Evolutionary conservation across 1,140 invertebrate genomes (phyloP), one percentile per base, ranked within the genome.

Genomic region (Caenorhabditis briggsae): DNA sequence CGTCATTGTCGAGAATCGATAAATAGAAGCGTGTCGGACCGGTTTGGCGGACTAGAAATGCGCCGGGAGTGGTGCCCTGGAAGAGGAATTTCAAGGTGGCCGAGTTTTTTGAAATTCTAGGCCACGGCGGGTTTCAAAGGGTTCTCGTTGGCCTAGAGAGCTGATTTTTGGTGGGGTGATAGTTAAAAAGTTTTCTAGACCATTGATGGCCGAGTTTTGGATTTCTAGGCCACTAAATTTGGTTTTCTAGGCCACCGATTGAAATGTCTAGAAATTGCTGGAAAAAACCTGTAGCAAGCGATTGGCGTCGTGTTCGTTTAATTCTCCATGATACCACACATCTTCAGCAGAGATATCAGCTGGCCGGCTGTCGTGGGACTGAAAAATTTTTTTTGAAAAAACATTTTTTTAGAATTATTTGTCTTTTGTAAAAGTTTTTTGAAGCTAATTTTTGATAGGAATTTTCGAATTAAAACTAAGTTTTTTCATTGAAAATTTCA

Each of bases 301-400:
- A 50, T 78, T 78, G 43, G 70, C 70, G 23, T 78, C 70, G 20
- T 78, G 70, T 50, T 78, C 70, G 70, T 53, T 78, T 53, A 78
- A 78, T 78, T 78, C 70, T 20, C 70, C 70, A 50, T 78, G 70
- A 46, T 78, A 78, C 70, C 70, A 78, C 43, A 78, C 70, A 78
- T 78, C 70, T 8, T 50, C 23, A 2, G 43, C 9, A 9, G 70
- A 18, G 7, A 50, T 78, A 14, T 50, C 70, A 50, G 70, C 12
- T 18, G 70, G 70, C 23, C 14, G 7, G 25, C 18, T 41, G 46
- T 78, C n/a, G n/a, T 78, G 46, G 50, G 46, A 53, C 70, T 78
- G 70, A 5, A 50, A 50, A 78, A 50, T 23, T 8, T 53, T 53
- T 53, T 53, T 9, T 11, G 50, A 9, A 53, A 53, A 53, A 16